A percentile compares a stretch with the other conserved stretches of the same genome.
Conservation (phyloP, 2,797 vertebrate genomes). For the Mus spretus region DNA sequence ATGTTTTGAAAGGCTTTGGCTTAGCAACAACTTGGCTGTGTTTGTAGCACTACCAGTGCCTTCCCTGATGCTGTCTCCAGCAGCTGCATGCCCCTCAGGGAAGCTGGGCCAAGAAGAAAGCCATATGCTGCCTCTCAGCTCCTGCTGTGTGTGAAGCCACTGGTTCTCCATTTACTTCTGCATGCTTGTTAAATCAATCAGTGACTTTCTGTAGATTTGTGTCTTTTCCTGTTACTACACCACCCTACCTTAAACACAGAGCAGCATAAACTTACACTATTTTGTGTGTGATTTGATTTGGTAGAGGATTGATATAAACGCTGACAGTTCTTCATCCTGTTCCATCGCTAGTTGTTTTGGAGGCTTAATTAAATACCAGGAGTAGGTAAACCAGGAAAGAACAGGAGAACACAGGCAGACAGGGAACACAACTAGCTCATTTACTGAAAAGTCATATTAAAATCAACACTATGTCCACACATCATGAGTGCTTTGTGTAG, state of each 20-base stretch:
- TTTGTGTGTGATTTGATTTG: neutral
- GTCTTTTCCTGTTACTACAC: neutral
- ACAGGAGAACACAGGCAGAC: neutral
- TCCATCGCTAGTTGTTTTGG: neutral
- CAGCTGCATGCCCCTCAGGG: conserved; percentile 72
- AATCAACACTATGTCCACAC: neutral
- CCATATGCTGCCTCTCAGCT: conserved; percentile 63
- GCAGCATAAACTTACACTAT: neutral
- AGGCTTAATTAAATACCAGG: conserved; percentile 5
- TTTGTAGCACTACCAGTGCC: neutral
- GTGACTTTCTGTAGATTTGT: neutral
- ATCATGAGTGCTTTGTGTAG: conserved; percentile 1
- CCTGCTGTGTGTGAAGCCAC: neutral
- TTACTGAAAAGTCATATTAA: conserved; percentile 22
- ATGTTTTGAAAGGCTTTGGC: conserved; percentile 16
- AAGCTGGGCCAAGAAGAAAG: conserved; percentile 44
- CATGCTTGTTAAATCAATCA: conserved; percentile 46
- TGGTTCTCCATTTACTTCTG: neutral
- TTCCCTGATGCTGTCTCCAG: conserved; percentile 30
- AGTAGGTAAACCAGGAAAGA: neutral
- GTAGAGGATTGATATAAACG: neutral
- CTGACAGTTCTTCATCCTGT: neutral
- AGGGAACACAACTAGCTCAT: neutral
- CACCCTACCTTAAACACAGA: neutral
- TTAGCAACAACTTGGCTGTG: conserved; percentile 10